phyloP scores from a whole-genome alignment of 2,113 vertebrate species.

The Felis chaus region DNA sequence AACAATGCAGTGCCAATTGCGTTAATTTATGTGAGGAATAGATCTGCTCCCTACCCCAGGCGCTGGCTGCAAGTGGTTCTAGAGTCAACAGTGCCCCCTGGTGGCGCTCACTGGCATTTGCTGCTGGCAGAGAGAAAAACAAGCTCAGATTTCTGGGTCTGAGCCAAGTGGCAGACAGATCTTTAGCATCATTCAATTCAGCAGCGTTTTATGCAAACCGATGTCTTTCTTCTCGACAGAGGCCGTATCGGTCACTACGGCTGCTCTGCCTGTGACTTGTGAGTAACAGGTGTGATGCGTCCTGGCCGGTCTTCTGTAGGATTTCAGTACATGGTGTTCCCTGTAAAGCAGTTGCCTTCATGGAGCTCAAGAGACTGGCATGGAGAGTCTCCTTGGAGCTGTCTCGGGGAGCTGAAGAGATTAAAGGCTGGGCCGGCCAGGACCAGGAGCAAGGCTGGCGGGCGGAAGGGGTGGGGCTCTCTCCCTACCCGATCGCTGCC shows the following conservation, averaged over 20 bases:
- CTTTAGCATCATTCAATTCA: background rate
- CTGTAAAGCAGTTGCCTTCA: background rate
- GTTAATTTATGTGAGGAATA: background rate
- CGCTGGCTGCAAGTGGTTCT: background rate
- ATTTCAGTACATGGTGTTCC: fast-evolving
- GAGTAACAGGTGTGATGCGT: too few relatives aligned
- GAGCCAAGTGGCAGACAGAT: background rate
- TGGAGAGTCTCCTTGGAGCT: too few relatives aligned
- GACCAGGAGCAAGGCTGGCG: background rate
- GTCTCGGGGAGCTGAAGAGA: background rate
- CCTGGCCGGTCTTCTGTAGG: too few relatives aligned
- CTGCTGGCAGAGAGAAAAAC: fast-evolving
- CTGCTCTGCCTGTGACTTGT: background rate
- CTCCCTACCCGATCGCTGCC: too few relatives aligned
- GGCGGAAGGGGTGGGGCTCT: too few relatives aligned
- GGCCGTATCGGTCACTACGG: fast-evolving
- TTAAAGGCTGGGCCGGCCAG: background rate
- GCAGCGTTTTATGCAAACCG: background rate
- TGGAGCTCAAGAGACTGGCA: background rate
- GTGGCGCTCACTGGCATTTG: background rate
- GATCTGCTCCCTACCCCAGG: too few relatives aligned
- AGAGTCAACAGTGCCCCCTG: constrained; percentile 78
- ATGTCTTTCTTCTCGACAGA: background rate
- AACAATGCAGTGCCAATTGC: background rate
- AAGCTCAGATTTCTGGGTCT: background rate